Evolutionary conservation across 2,797 vertebrate species (phyloP), one percentile per base, ranked within the genome.

Genomic region (Caiman crocodilus): DNA sequence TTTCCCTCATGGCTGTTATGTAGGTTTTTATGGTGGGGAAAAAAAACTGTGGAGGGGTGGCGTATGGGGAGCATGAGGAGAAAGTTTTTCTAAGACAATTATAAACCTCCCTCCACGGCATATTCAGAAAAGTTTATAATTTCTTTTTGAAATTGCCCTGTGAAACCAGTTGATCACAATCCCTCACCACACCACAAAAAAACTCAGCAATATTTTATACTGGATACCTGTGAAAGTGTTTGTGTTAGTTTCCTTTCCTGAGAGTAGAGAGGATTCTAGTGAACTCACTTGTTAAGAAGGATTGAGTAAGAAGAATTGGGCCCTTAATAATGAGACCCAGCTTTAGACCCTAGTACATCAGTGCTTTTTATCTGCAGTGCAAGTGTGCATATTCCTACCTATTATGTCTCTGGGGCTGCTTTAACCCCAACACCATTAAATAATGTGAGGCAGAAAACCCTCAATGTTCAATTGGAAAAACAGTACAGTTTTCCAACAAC

Each of bases 51-150:
- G n/a, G n/a, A n/a, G n/a, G n/a, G n/a, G n/a, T n/a, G n/a, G n/a
- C n/a, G n/a, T n/a, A n/a, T n/a, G n/a, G n/a, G n/a, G n/a, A n/a
- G 42, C 42, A 50, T 50, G 42, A 50, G 42, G 63, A 73, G 74
- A 21, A 26, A 74, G 85, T 73, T 77, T n/a, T 20, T 14, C 18
- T 85, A 61, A 90, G 21, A 85, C 85, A 84, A 85, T 63, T 87
- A 30, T n/a, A 60, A 30, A 67, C n/a, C 81, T 89, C 84, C 87
- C 63, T 74, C 59, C 58, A 42, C 57, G 63, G 82, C 15, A 84
- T 63, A 79, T 79, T 79, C 21, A 32, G 30, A 89, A 26, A 20
- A 73, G 28, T 18, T 77, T 58, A 23, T 82, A 71, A 89, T 87
- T 91, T 77, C 86, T 58, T 50, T 85, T 32, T 60, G 35, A 83